phyloP scores from a whole-genome alignment of 1,140 invertebrate genomes.

The Hylyphantes graminicola region DNA sequence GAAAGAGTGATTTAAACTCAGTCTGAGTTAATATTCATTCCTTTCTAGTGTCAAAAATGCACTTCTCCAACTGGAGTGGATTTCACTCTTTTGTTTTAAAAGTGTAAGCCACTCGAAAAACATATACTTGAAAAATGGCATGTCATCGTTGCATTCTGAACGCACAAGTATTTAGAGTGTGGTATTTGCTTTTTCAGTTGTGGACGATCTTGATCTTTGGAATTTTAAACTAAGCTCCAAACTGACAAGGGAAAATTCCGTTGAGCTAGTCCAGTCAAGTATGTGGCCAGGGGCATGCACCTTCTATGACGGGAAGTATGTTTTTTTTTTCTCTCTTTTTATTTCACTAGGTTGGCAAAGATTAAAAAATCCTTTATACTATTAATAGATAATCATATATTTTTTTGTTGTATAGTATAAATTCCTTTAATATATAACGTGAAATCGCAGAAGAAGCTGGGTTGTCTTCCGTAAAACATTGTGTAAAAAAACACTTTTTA shows the following conservation, averaged over 20 bases:
- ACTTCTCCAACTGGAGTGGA: too few species aligned
- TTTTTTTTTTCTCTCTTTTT: background rate
- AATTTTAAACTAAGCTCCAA: conserved; percentile 41
- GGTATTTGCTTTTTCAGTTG: background rate
- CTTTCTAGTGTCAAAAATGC: too few species aligned
- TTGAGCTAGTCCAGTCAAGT: conserved; percentile 15
- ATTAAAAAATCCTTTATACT: too few species aligned
- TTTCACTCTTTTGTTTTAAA: too few species aligned
- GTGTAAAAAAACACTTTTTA: too few species aligned
- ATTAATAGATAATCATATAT: background rate
- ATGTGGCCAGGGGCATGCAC: conserved; percentile 40
- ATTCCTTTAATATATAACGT: background rate
- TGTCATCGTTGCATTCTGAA: background rate
- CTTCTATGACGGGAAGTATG: conserved; percentile 55
- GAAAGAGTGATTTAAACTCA: too few species aligned
- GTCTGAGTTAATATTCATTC: too few species aligned
- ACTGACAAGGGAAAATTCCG: background rate
- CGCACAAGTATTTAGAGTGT: background rate
- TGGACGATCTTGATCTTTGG: conserved; percentile 22
- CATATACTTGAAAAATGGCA: background rate
- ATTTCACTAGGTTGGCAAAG: background rate
- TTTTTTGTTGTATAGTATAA: background rate
- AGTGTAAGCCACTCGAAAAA: background rate
- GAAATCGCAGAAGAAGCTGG: background rate
- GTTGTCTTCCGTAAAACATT: background rate